Evolutionary conservation across 2,888 invertebrate genomes (phyloP).

Genomic region (Polia nebulosa): DNA sequence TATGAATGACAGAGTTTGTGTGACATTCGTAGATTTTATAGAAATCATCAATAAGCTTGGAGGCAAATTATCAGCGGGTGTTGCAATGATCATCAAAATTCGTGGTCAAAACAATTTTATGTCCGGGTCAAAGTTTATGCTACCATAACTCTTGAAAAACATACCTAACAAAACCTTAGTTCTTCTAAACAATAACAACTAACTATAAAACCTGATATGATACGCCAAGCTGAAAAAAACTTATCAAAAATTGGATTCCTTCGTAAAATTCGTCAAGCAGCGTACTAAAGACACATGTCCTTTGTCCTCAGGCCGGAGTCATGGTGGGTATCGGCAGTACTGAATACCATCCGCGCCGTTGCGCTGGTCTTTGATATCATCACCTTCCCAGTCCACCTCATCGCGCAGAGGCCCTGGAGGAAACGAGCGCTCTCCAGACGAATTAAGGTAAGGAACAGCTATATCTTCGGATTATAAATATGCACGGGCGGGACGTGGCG

Average conservation of each 20-base stretch:
- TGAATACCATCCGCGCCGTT: slow-evolving; percentile 95
- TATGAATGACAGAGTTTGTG: too few relatives aligned
- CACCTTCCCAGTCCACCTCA: slow-evolving; percentile 97
- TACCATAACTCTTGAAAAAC: not conserved
- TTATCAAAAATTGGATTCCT: too few relatives aligned
- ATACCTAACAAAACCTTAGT: too few relatives aligned
- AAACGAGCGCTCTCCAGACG: slow-evolving; percentile 94
- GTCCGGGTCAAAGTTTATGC: not conserved
- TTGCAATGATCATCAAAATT: not conserved
- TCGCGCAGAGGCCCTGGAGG: slow-evolving; percentile 97
- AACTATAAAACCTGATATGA: too few relatives aligned
- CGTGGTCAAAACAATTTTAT: not conserved
- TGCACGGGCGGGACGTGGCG: too few relatives aligned
- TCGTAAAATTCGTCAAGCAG: too few relatives aligned
- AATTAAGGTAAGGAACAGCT: slow-evolving; percentile 92
- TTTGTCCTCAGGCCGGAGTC: slow-evolving; percentile 91
- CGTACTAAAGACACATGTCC: not conserved
- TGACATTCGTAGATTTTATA: not conserved
- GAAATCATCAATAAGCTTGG: not conserved
- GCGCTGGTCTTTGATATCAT: slow-evolving; percentile 97
- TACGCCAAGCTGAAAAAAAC: too few relatives aligned
- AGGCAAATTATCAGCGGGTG: not conserved
- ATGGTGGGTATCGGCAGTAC: slow-evolving; percentile 93
- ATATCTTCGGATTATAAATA: not conserved
- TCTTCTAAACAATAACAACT: too few relatives aligned